Conservation (phyloP, 92 coral and sea anemone species). For the Montipora capitata region DNA sequence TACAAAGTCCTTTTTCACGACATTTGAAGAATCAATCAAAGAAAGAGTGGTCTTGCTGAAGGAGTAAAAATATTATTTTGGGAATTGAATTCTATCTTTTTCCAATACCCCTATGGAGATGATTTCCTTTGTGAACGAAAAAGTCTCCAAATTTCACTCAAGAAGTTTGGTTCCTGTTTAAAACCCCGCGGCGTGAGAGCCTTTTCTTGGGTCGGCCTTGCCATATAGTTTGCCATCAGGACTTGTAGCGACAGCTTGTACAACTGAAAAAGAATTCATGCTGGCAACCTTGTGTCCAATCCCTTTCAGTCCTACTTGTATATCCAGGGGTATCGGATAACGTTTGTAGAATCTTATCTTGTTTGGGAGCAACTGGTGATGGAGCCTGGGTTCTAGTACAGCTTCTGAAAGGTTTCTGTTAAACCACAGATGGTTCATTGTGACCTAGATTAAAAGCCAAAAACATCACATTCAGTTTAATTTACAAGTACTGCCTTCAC, state of each 20-base stretch:
- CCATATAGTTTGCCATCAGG: conserved; percentile 79
- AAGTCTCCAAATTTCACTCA: no score
- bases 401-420: conserved; percentile 82
- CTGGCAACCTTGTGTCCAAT: conserved; percentile 80
- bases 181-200: conserved; percentile 90
- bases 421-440: conserved; percentile 91
- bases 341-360: conserved; percentile 58
- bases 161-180: conserved; percentile 3
- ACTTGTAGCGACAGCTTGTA: conserved; percentile 87
- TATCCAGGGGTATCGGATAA: conserved; percentile 73
- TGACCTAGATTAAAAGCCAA: conserved; percentile 57
- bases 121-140: no score
- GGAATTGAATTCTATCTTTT: no score
- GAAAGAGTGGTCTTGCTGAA: no score
- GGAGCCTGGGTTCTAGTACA: conserved; percentile 88
- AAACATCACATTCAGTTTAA: no score
- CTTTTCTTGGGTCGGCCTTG: conserved; percentile 91
- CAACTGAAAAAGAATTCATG: conserved; percentile 68
- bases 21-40: no score
- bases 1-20: no score
- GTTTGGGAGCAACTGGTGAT: conserved; percentile 90
- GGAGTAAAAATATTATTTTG: no score
- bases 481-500: no score
- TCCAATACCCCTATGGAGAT: no score
- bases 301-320: conserved; percentile 81